Conservation (phyloP, 1,140 invertebrate species). For the Apis mellifera region Amel_HAv3.1 CM009931.2:6248001-6248500, state of each 20-base stretch:
- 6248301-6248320: too few species aligned
- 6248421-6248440: not conserved
- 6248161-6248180: not conserved
- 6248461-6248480: not conserved
- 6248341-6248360: not conserved
- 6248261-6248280: too few species aligned
- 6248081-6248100: not conserved
- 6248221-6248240: too few species aligned
- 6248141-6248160: not conserved
- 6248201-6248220: too few species aligned
- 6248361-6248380: not conserved
- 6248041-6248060: slow-evolving; percentile 13
- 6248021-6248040: slow-evolving; percentile 28
- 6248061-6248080: not conserved
- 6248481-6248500: not conserved
- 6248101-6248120: not conserved
- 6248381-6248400: not conserved
- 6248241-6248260: too few species aligned
- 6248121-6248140: not conserved
- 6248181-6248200: not conserved
- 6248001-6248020: slow-evolving; percentile 34
- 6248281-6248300: too few species aligned
- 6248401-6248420: not conserved
- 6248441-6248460: not conserved
- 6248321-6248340: not conserved